Percentiles rank a stretch among this genome's conserved stretches.
Conservation (phyloP, 2,797 vertebrate species). For the Sarcophilus harrisii region DNA sequence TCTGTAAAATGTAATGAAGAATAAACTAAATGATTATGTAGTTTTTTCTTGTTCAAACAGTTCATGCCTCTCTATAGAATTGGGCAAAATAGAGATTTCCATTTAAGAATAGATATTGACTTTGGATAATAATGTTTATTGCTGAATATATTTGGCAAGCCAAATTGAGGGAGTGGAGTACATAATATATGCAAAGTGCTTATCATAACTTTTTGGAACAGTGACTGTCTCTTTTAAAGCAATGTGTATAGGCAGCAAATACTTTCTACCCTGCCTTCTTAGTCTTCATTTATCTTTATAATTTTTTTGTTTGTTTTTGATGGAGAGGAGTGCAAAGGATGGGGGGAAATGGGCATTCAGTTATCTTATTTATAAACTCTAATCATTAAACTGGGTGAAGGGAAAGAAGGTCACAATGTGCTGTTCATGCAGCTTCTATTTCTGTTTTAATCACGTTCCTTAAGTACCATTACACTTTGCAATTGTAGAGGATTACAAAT, state of each 20-base stretch:
- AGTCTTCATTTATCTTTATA: background rate
- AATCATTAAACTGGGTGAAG: slow-evolving; percentile 64
- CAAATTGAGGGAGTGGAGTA: background rate
- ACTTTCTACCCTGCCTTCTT: background rate
- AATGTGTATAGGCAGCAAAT: background rate
- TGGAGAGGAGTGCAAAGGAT: background rate
- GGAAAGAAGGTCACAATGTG: slow-evolving; percentile 62
- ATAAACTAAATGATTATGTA: background rate
- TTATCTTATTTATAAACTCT: slow-evolving; percentile 66
- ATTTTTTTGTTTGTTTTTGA: background rate
- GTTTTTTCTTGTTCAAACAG: background rate
- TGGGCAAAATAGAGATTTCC: background rate
- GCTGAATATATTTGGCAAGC: background rate
- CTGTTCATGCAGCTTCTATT: slow-evolving; percentile 78
- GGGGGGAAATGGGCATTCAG: background rate
- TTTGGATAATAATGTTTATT: background rate
- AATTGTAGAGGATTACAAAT: slow-evolving; percentile 69
- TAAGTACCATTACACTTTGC: slow-evolving; percentile 58
- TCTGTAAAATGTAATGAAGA: background rate
- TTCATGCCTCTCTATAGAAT: background rate
- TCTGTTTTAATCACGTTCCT: slow-evolving; percentile 74
- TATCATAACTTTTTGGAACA: background rate
- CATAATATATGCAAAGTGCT: background rate
- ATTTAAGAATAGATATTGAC: background rate
- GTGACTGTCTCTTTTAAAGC: background rate